phyloP scores from a whole-genome alignment of 2,113 vertebrate species.

The Salvelinus sp. region DNA sequence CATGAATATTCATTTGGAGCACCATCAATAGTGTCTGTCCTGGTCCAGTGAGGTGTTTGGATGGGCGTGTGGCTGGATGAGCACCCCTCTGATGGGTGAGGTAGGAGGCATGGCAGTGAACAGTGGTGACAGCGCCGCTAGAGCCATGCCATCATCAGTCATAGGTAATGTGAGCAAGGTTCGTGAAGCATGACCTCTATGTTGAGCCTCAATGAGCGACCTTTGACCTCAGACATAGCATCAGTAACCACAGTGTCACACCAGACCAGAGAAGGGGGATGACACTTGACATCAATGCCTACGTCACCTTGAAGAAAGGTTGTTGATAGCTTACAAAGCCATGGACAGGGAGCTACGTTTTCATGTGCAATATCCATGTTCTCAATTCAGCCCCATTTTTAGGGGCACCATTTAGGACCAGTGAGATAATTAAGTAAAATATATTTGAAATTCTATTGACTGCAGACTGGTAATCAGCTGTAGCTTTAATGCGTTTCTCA shows the following conservation, averaged over 20 bases:
- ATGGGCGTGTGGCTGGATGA: neutral
- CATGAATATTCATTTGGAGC: constrained; percentile 14
- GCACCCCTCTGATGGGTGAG: neutral
- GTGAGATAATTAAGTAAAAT: constrained; percentile 60
- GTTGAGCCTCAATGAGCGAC: neutral
- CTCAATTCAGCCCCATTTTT: constrained; percentile 4
- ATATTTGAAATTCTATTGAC: constrained; percentile 54
- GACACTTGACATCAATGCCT: too few species aligned
- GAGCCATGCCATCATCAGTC: neutral
- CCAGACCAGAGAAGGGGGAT: neutral
- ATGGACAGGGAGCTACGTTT: constrained; percentile 1
- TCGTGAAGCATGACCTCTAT: neutral
- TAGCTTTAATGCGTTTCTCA: constrained; percentile 49
- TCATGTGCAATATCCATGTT: constrained; percentile 25
- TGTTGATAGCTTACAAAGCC: neutral
- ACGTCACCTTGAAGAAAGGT: too few species aligned
- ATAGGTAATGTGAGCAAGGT: neutral
- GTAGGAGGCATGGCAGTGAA: neutral
- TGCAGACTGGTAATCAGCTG: constrained; percentile 30
- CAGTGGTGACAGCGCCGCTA: neutral
- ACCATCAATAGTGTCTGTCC: neutral
- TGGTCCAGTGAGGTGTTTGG: neutral
- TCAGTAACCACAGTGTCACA: constrained; percentile 11
- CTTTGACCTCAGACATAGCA: neutral
- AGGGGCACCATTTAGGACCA: constrained; percentile 33